These are phyloP conservation scores for Gibbula magus DNA, from an alignment of 2,888 invertebrate species.

Conservation along the genomic window DNA sequence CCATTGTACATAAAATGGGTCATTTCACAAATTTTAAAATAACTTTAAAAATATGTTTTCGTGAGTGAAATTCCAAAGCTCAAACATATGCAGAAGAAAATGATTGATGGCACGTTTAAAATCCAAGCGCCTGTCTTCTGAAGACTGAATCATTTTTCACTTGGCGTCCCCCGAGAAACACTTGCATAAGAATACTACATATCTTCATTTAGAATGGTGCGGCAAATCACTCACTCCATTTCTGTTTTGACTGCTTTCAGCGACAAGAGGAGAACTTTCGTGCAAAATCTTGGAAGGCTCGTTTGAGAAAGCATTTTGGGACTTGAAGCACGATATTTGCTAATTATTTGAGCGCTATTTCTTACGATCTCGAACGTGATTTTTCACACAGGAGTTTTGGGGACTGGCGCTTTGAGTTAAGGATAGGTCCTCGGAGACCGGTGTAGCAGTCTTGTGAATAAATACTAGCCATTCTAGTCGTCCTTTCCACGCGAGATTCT, in stretches of 20 bases:
- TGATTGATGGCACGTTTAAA: no score
- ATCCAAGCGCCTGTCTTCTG: no score
- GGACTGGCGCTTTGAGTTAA: conserved; percentile 18
- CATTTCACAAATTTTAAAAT: no score
- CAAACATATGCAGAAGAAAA: no score
- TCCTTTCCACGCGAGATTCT: conserved; percentile 1
- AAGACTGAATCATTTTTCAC: background rate
- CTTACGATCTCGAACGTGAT: conserved; percentile 43
- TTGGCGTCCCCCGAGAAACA: background rate
- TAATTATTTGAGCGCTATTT: conserved; percentile 19
- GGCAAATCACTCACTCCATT: conserved; percentile 14
- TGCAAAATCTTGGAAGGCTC: conserved; percentile 24
- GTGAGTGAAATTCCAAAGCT: no score
- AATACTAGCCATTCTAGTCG: background rate
- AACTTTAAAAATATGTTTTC: no score
- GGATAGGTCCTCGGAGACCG: conserved; percentile 9
- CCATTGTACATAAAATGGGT: no score
- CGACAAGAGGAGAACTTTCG: conserved; percentile 20
- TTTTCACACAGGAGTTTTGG: conserved; percentile 51
- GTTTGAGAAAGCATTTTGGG: conserved; percentile 7
- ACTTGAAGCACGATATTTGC: background rate
- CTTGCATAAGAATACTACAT: conserved; percentile 18
- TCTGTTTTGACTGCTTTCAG: conserved; percentile 6
- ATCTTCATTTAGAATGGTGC: conserved; percentile 18
- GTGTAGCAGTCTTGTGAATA: background rate